Percentiles rank a stretch among this genome's conserved stretches.
phyloP scores from a whole-genome alignment of 2,888 invertebrate genomes.

The Cataglyphis altisquamis region DNA sequence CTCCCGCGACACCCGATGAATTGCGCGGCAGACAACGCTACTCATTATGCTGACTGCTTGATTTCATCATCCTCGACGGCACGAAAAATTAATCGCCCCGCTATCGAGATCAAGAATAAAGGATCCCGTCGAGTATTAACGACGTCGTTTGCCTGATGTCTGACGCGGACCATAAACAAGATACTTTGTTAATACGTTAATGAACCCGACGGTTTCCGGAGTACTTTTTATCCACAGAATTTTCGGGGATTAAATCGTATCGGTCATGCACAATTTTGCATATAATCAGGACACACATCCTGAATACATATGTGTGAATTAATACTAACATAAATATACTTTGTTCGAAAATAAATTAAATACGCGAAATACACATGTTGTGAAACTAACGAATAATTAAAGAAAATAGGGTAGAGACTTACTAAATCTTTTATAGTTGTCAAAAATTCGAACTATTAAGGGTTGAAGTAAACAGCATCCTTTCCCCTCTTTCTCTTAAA shows the following conservation, averaged over 20 bases:
- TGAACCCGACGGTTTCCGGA: not conserved
- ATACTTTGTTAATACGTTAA: conserved; percentile 20
- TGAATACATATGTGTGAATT: not conserved
- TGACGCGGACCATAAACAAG: conserved; percentile 9
- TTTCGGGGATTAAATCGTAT: conserved; percentile 10
- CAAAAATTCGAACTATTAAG: conserved; percentile 6
- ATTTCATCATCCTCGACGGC: conserved; percentile 80
- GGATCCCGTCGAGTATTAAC: conserved; percentile 40
- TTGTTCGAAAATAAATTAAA: not conserved
- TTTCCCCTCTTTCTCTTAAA: not conserved
- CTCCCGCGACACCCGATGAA: conserved; percentile 79
- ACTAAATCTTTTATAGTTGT: conserved; percentile 24
- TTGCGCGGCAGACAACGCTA: conserved; percentile 80
- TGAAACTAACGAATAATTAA: not conserved
- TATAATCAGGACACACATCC: not conserved
- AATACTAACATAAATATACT: not conserved
- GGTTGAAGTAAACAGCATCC: not conserved
- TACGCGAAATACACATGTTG: not conserved
- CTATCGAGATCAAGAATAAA: conserved; percentile 59
- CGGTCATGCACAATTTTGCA: not conserved
- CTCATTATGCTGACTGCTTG: conserved; percentile 83
- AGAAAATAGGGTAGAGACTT: not conserved
- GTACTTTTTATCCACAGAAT: conserved; percentile 2
- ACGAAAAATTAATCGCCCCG: conserved; percentile 72
- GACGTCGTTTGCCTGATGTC: not conserved